Base-by-base conservation (phyloP, 2,888 invertebrate species). In the Oscheius sp. region DNA sequence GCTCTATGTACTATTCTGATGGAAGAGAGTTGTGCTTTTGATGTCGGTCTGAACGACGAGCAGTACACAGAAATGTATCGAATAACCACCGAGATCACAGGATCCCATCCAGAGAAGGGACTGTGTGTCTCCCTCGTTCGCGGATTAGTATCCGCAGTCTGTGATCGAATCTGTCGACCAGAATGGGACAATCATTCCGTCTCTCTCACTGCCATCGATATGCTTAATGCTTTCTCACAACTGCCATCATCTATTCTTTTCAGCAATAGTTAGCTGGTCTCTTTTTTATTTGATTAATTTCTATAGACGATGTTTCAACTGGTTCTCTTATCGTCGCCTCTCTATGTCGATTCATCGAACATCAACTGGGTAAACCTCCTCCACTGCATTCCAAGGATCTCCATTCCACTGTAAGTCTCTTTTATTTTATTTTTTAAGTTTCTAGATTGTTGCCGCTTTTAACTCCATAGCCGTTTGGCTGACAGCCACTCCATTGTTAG, bases 261-360 rank as follows among this genome's bases (percentile, higher is more conserved):
- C 66, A 77, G 74, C 36, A 80, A 82, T 28, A 74, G 82, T 80
- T 57, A 61, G 77, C 73, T 41, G 33, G 45, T 20, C 14, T 17
- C n/a, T 47, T 28, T 44, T 56, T 24, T 28, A 14, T 33, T 30
- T 24, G 22, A 9, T 0, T 12, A 30, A 4, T 32, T 68, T 30
- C 68, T 77, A n/a, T 71, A 82, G 83, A 75, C 32, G 84, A 84
- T 32, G 78, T 84, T 22, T 84, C 84, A 41, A 83, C 83, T 14
- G 85, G 84, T 8, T 80, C 14, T 1, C 69, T 85, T 57, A 82
- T 84, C 51, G 95, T 97, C 24, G 95, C 95, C 84, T 96, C 95
- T 93, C 91, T 98, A 68, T 98, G 97, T 88, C 95, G 97, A 89
- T 97, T 96, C 88, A 95, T 98, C 82, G 92, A 93, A 64, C 92